Conservation (phyloP, 2,797 vertebrate genomes). For the Karalla daura region DNA sequence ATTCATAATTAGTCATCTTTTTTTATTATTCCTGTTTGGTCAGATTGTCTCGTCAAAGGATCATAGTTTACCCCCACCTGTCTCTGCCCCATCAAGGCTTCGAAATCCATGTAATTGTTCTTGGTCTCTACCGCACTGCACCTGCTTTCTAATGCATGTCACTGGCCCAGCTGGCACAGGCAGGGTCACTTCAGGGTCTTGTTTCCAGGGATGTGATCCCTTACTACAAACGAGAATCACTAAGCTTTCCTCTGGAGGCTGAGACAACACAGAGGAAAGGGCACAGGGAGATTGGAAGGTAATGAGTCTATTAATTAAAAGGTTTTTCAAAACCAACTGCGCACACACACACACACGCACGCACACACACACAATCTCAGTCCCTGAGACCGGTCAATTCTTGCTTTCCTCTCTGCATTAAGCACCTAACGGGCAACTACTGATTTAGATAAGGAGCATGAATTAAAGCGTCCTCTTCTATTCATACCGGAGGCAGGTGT, state of each 20-base stretch:
- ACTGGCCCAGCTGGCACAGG: constrained; percentile 57
- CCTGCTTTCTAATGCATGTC: constrained; percentile 32
- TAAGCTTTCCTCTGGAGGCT: constrained; percentile 73
- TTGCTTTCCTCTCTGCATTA: constrained; percentile 15
- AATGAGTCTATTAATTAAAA: constrained; percentile 89
- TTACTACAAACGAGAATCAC: constrained; percentile 74
- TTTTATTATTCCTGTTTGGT: background rate
- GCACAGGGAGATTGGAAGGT: constrained; percentile 83
- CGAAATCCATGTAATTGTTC: constrained; percentile 25
- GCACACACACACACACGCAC: constrained; percentile 41
- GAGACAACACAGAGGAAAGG: constrained; percentile 72
- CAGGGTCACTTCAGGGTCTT: constrained; percentile 65
- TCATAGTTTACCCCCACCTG: background rate
- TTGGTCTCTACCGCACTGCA: constrained; percentile 9
- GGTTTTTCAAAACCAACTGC: constrained; percentile 74
- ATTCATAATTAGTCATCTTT: background rate
- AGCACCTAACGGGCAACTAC: constrained; percentile 42
- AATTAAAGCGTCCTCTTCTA: constrained; percentile 29
- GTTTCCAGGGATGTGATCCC: constrained; percentile 73
- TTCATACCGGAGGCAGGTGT: constrained; percentile 69
- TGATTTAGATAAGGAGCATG: constrained; percentile 48
- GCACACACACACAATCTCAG: constrained; percentile 15
- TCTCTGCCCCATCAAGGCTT: constrained; percentile 7
- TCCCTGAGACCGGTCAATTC: constrained; percentile 34
- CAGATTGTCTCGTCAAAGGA: background rate